Evolutionary conservation across 2,888 invertebrate genomes (phyloP), one percentile per base, ranked within the genome.

Genomic region (Hydrotaea cyrtoneurina): DNA sequence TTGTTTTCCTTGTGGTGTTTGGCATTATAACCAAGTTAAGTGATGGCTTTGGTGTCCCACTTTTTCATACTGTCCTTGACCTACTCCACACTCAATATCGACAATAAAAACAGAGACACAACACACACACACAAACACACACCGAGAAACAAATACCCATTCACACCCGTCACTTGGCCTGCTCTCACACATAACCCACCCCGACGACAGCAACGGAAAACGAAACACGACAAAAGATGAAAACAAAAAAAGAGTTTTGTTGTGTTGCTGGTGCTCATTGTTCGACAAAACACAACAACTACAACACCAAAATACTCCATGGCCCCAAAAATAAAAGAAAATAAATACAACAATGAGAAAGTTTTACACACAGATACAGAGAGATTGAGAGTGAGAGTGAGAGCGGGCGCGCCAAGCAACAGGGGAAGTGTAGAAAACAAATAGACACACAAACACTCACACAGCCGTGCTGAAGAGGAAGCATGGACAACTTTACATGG

Each of bases 11-110:
- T 31, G 31, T 31, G 31, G 31, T 43, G 15, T 21, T 43, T 46
- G 31, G 43, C 23, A 46, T 23, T 62, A 74, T 79, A 79, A 71
- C 77, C 77, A 83, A 72, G 80, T 81, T 73, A 81, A 78, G 78
- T 79, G 84, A 84, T 84, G 81, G 81, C 81, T 85, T 77, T 90
- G 87, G 88, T 91, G 92, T 89, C 91, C 91, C 90, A 91, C 89
- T 91, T 92, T 64, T 91, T 89, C 88, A 89, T 87, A 89, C 91
- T 92, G 92, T 92, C 92, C 92, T 92, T 92, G 92, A 92, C 92
- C 92, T 92, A 92, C 92, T 92, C 92, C 92, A 92, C 91, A 91
- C 90, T 90, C 89, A 86, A 86, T 86, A 87, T 86, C 85, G 87
- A 86, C 87, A 85, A 80, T 78, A 66, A 74, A 53, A 75, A 39